phyloP scores from a whole-genome alignment of 2,888 invertebrate genomes.

The Eupithecia tripunctaria region DNA sequence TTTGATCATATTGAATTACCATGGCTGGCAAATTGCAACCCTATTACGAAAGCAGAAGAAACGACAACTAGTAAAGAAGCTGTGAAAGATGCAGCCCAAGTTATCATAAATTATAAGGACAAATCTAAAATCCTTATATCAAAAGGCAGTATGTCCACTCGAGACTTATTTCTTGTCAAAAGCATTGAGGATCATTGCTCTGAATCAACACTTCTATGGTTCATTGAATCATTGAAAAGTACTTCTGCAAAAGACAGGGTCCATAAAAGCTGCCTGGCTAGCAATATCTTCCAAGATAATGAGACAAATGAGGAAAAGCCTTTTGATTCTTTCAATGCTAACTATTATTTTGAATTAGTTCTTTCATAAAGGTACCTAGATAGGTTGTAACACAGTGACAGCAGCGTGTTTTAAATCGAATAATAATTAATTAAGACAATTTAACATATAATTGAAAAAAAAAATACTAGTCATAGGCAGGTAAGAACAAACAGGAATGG shows the following conservation, averaged over 20 bases:
- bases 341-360: constrained; percentile 33
- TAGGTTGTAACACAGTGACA: neutral
- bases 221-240: constrained; percentile 42
- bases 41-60: constrained; percentile 14
- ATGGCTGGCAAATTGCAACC: constrained; percentile 28
- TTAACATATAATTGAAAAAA: neutral
- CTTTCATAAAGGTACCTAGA: neutral
- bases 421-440: no score
- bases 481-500: neutral
- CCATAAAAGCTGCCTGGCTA: constrained; percentile 37
- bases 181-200: constrained; percentile 50
- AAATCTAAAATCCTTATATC: constrained; percentile 27
- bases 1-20: constrained; percentile 47
- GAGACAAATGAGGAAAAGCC: neutral
- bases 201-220: constrained; percentile 57
- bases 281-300: constrained; percentile 20
- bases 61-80: neutral
- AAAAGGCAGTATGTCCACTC: constrained; percentile 46
- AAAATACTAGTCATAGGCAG: neutral
- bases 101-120: constrained; percentile 3
- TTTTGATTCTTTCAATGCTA: constrained; percentile 9
- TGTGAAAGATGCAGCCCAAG: constrained; percentile 4
- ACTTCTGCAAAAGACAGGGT: constrained; percentile 25
- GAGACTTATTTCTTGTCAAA: constrained; percentile 58
- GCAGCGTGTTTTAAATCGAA: no score